Percentiles rank a stretch among this genome's conserved stretches.
Conservation (phyloP, 2,113 vertebrate genomes). For the Hucho hucho region DNA sequence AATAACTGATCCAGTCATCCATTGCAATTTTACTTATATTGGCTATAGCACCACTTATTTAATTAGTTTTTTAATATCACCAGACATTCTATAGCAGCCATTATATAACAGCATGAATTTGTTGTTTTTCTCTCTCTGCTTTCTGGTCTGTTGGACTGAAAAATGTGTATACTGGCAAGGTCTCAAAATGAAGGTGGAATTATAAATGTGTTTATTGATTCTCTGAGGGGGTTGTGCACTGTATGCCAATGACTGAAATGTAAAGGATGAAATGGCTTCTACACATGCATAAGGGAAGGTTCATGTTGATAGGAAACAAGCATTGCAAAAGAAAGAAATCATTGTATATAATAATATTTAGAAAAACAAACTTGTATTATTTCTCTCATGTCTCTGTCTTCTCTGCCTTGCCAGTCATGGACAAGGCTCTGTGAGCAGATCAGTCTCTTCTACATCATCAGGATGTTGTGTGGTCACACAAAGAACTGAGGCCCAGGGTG, state of each 20-base stretch:
- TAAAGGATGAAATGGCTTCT: not conserved
- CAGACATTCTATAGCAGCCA: not conserved
- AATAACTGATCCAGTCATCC: not conserved
- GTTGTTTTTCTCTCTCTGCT: not conserved
- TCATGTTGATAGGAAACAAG: too few species aligned
- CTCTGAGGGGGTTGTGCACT: not conserved
- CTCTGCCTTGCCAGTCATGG: slow-evolving; percentile 10
- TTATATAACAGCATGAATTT: not conserved
- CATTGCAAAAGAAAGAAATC: not conserved
- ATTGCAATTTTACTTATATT: not conserved
- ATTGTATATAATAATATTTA: not conserved
- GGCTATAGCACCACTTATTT: not conserved
- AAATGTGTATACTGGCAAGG: not conserved
- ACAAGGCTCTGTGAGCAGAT: slow-evolving; percentile 11
- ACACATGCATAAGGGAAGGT: not conserved
- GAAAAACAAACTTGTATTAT: not conserved
- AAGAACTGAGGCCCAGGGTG: slow-evolving; percentile 27
- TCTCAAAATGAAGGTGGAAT: not conserved
- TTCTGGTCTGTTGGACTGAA: slow-evolving; percentile 2
- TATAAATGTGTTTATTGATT: not conserved
- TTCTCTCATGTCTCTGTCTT: slow-evolving; percentile 11
- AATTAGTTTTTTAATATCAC: not conserved
- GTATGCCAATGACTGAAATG: not conserved
- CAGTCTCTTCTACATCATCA: slow-evolving; percentile 15
- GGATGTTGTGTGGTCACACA: slow-evolving; percentile 29